These are phyloP conservation scores for Yponomeuta plumbellus DNA, from an alignment of 2,888 invertebrate species.

Conservation along the genomic window DNA sequence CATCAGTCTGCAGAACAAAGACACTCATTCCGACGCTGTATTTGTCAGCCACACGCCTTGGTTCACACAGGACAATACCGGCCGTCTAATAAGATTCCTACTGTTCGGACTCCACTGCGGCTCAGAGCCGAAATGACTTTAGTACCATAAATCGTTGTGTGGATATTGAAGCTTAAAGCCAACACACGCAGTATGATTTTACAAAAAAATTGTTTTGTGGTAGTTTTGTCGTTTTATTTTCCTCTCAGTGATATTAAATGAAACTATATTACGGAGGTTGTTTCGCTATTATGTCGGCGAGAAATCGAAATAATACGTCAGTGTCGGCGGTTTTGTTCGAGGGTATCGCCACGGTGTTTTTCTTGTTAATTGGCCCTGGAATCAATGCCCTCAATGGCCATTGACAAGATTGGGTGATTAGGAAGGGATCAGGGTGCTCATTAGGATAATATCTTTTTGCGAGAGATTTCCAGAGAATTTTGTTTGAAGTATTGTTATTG, in stretches of 20 bases:
- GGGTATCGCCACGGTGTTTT: conserved; percentile 57
- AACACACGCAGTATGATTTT: not conserved
- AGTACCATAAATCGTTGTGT: not conserved
- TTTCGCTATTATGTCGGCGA: conserved; percentile 34
- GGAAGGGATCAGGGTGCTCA: not conserved
- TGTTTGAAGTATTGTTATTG: not conserved
- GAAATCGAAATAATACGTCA: conserved; percentile 62
- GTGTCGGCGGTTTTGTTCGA: conserved; percentile 49
- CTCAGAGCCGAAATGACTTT: not conserved
- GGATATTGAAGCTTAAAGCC: not conserved
- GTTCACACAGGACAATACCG: conserved; percentile 32
- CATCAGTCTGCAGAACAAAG: conserved; percentile 20
- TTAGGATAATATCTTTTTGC: not conserved
- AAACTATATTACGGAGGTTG: conserved; percentile 23
- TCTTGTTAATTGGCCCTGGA: conserved; percentile 69
- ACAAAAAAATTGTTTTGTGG: not conserved
- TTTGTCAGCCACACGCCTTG: conserved; percentile 37
- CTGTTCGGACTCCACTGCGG: conserved; percentile 27
- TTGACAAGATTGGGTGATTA: conserved; percentile 19
- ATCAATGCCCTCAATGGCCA: conserved; percentile 42
- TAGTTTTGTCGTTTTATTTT: not conserved
- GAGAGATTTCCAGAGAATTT: not conserved
- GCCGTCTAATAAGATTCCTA: conserved; percentile 39
- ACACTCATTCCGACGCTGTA: conserved; percentile 28
- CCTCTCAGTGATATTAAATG: conserved; percentile 17